A percentile compares a stretch with the other conserved stretches of the same genome.
These are phyloP conservation scores for Anthopleura xanthogrammica DNA, from an alignment of 92 coral and sea anemone species.

Conservation along the genomic window DNA sequence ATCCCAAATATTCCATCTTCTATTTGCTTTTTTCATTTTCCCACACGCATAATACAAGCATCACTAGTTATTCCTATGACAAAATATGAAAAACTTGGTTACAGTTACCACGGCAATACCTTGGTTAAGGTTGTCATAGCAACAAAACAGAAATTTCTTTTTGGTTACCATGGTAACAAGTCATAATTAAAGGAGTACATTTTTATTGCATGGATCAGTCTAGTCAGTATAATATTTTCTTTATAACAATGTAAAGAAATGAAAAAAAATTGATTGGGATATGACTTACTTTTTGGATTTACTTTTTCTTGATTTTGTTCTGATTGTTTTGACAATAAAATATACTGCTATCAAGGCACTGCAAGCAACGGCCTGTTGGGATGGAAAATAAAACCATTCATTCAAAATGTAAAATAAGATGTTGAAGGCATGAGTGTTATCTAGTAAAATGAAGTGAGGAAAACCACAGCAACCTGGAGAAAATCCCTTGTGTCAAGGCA, in stretches of 20 bases:
- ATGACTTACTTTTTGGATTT: constrained; percentile 74
- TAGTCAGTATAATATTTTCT: too few species aligned
- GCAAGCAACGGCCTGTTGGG: constrained; percentile 60
- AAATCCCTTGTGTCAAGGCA: too few species aligned
- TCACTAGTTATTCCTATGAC: too few species aligned
- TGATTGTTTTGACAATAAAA: constrained; percentile 72
- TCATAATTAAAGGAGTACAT: neutral
- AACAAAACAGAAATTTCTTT: neutral
- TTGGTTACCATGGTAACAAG: neutral
- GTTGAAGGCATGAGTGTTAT: neutral
- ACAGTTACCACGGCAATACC: neutral
- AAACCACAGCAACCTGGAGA: too few species aligned
- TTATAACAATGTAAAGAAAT: neutral
- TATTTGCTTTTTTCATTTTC: neutral
- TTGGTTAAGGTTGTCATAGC: neutral
- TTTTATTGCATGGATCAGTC: too few species aligned
- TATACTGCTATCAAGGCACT: constrained; percentile 72
- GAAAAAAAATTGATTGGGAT: neutral
- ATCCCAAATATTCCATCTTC: neutral
- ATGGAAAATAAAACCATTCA: neutral
- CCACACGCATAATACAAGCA: neutral
- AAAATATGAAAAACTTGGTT: too few species aligned
- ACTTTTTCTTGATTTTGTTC: constrained; percentile 69
- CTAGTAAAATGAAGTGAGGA: too few species aligned
- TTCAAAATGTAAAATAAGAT: neutral